phyloP scores from a whole-genome alignment of 2,888 invertebrate species.

The Melangyna quadrimaculata region DNA sequence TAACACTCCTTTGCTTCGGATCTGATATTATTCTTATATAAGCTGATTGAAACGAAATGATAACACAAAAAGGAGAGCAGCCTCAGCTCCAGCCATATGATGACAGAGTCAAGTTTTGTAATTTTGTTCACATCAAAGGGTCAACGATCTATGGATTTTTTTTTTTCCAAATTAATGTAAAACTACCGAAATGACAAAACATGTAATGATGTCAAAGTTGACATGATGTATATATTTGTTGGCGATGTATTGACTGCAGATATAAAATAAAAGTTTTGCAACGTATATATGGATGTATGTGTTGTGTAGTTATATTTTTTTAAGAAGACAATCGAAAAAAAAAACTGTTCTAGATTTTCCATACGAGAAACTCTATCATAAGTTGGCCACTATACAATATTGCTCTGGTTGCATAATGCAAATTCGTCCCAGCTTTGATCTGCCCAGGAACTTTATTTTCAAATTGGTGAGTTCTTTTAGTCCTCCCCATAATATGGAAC shows the following conservation, averaged over 20 bases:
- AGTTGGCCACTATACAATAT: background rate
- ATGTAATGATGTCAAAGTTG: background rate
- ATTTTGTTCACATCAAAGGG: background rate
- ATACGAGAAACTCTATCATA: background rate
- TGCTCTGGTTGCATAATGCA: no score
- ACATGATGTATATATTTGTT: background rate
- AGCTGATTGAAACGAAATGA: background rate
- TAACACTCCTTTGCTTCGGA: background rate
- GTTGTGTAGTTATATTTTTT: background rate
- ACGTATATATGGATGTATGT: no score
- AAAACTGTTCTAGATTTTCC: background rate
- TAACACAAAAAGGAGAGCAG: background rate
- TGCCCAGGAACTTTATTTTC: no score
- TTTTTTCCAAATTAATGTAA: background rate
- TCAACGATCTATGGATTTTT: conserved; percentile 12
- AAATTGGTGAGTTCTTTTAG: no score
- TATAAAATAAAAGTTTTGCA: background rate
- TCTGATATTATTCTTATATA: background rate
- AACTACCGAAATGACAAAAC: background rate
- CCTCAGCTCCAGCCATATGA: no score
- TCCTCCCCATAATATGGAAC: no score
- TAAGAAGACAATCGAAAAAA: background rate
- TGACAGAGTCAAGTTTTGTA: conserved; percentile 1
- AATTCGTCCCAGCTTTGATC: no score
- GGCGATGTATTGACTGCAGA: background rate